Evolutionary conservation across 2,113 vertebrate genomes (phyloP).

Genomic region (Lepisosteus osseus): DNA sequence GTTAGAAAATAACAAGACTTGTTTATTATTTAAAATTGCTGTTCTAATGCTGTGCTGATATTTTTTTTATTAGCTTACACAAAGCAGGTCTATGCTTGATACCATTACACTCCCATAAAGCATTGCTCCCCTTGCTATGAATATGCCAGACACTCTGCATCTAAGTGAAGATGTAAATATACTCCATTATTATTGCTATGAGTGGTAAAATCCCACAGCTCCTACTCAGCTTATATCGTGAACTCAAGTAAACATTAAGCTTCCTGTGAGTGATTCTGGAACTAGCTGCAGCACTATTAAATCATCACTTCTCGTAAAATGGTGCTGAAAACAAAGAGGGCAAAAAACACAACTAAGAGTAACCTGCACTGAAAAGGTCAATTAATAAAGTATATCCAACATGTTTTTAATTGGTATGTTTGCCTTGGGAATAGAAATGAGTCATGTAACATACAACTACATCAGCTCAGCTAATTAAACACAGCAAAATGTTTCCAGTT

Average conservation of each 20-base stretch:
- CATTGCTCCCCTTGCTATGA: conserved; percentile 81
- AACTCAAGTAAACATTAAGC: conserved; percentile 87
- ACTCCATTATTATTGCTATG: conserved; percentile 88
- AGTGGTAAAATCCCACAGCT: conserved; percentile 81
- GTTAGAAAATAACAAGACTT: too few species aligned
- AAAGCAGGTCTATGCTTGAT: conserved; percentile 48
- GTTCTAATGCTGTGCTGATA: too few species aligned
- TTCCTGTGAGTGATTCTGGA: conserved; percentile 85
- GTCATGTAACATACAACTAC: conserved; percentile 37
- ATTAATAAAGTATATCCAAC: conserved; percentile 39
- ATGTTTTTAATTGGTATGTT: conserved; percentile 41
- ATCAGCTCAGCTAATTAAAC: conserved; percentile 51
- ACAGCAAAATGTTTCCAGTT: conserved; percentile 61
- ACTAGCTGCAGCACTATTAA: conserved; percentile 64
- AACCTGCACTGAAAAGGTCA: conserved; percentile 42
- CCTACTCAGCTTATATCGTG: conserved; percentile 84
- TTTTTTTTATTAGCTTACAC: background rate
- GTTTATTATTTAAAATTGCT: too few species aligned
- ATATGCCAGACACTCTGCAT: conserved; percentile 86
- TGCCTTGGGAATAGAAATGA: conserved; percentile 34
- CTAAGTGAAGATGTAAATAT: conserved; percentile 93
- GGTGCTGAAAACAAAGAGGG: conserved; percentile 67
- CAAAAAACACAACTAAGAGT: conserved; percentile 17
- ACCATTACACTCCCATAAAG: conserved; percentile 75
- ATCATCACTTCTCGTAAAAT: conserved; percentile 66